Conservation (phyloP, 2,113 vertebrate genomes). For the Ailurus styani region DNA sequence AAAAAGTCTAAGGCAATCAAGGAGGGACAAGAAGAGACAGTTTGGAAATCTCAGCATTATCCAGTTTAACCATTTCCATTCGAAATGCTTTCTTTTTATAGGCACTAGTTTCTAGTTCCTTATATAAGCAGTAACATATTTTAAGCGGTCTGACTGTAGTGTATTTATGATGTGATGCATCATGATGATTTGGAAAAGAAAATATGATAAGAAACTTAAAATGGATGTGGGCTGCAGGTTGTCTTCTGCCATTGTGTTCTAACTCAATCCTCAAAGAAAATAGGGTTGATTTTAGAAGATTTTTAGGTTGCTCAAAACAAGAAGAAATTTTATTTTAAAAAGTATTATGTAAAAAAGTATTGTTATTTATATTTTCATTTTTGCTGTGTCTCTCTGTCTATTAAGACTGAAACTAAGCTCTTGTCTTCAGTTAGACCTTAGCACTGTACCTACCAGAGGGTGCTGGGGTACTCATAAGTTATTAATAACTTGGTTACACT, state of each 20-base stretch:
- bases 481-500: neutral
- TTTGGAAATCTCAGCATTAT: neutral
- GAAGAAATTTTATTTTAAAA: neutral
- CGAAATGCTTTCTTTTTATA: neutral
- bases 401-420: neutral
- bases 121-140: neutral
- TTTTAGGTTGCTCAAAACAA: neutral
- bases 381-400: neutral
- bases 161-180: neutral
- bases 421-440: neutral
- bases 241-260: neutral
- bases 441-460: neutral
- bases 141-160: neutral
- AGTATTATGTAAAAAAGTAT: neutral
- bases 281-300: neutral
- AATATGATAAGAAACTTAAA: neutral
- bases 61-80: neutral
- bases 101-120: neutral
- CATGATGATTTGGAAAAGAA: neutral
- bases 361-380: slow-evolving; percentile 6
- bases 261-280: neutral
- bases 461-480: neutral
- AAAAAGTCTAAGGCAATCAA: neutral
- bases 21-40: neutral
- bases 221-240: neutral